Base-by-base conservation (phyloP, 2,113 vertebrate species). In the Nothoprocta pentlandii region DNA sequence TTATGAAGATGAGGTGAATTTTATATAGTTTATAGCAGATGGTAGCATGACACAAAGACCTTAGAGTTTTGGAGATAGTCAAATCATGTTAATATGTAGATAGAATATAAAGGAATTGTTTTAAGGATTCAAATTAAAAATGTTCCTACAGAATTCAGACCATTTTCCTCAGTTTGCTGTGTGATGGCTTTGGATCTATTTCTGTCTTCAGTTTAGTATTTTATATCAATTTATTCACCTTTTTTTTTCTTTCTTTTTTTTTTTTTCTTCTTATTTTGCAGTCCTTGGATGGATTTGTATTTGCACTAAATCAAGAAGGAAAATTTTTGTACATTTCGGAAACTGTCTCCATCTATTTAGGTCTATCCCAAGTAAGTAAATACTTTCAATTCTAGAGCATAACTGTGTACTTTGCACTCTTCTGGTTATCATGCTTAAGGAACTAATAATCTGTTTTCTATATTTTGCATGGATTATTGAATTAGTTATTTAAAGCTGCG, bases 301-400 rank as follows among this genome's bases (percentile, higher is more conserved):
- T 99, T 99, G 99, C 99, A 99, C 98, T 99, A 99, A 99, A 99
- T 98, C 99, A 99, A 98, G 99, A 99, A 98, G 99, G 99, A 97
- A 98, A 99, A 95, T 99, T 99, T 98, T 98, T 99, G 92, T 99
- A 99, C 98, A 99, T 99, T 98, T 99, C 99, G 5, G 99, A 99
- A 98, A 99, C 99, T 13, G 99, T 99, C 95, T 99, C 99, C 98
- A 99, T 99, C 98, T 99, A 99, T 98, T 98, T 99, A 98, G 99
- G 99, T 83, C 98, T 99, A 97, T 99, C 99, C 78, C 99, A 99
- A 98, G 99, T 99, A 98, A 99, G 99, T 98, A 91, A 81, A 91
- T 51, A 68, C 58, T 97, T 97, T 93, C 26, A 14, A 84, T 97
- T 96, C 86, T 95, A 83, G 54, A 77, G 11, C 3, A 15, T 25